Evolutionary conservation across 2,797 vertebrate species (phyloP).

Genomic region (Erpetoichthys calabaricus): DNA sequence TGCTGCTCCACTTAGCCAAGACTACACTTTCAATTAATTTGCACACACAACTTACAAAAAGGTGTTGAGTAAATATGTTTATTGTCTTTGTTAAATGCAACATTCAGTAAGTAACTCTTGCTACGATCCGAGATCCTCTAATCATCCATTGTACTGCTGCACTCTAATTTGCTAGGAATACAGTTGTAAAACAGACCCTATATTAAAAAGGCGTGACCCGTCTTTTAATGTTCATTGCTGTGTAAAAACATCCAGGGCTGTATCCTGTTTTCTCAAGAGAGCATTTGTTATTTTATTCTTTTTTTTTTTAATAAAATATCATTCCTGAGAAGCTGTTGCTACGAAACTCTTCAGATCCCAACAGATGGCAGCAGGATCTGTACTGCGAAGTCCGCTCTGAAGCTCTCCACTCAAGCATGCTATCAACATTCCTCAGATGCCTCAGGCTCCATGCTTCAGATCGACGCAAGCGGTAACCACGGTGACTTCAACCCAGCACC

Average conservation of each 20-base stretch:
- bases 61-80: too few relatives aligned
- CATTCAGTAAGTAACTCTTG: too few relatives aligned
- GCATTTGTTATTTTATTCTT: slow-evolving; percentile 34
- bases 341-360: slow-evolving; percentile 43
- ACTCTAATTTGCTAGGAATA: too few relatives aligned
- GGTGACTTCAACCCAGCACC: slow-evolving; percentile 11
- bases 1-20: too few relatives aligned
- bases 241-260: slow-evolving; percentile 25
- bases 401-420: slow-evolving; percentile 55
- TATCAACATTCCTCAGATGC: slow-evolving; percentile 56
- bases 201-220: too few relatives aligned
- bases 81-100: too few relatives aligned
- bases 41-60: too few relatives aligned
- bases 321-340: slow-evolving; percentile 52
- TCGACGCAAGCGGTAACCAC: slow-evolving; percentile 21
- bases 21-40: too few relatives aligned
- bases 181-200: too few relatives aligned
- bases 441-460: slow-evolving; percentile 18
- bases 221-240: slow-evolving; percentile 15
- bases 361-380: slow-evolving; percentile 43
- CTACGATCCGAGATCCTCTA: too few relatives aligned
- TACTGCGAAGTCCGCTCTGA: slow-evolving; percentile 36
- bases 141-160: too few relatives aligned
- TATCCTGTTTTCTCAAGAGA: slow-evolving; percentile 30
- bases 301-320: slow-evolving; percentile 26